Evolutionary conservation across 1,140 invertebrate genomes (phyloP).

Genomic region (Zaprionus lachaisei): DNA sequence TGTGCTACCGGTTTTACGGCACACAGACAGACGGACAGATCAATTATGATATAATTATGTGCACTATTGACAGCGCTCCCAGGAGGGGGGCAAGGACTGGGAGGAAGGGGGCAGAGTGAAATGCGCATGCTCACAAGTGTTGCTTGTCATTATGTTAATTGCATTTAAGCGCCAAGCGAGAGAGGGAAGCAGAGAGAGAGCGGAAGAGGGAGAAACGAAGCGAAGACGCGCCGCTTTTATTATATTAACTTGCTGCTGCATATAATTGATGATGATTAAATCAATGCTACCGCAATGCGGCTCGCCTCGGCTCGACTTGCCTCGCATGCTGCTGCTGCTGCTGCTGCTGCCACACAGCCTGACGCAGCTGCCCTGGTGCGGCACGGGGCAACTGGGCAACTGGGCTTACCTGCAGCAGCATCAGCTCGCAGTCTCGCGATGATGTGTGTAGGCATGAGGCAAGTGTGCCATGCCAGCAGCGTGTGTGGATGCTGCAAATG

Average conservation of each 20-base stretch:
- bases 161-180: constrained; percentile 74
- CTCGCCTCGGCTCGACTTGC: constrained; percentile 55
- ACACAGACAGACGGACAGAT: constrained; percentile 38
- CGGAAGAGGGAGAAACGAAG: constrained; percentile 14
- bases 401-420: background rate
- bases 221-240: constrained; percentile 66
- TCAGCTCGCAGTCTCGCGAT: background rate
- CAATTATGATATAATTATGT: constrained; percentile 82
- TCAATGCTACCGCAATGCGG: constrained; percentile 82
- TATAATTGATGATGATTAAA: constrained; percentile 83
- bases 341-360: too few species aligned
- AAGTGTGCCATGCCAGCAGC: constrained; percentile 41
- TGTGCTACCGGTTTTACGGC: constrained; percentile 66
- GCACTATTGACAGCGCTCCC: constrained; percentile 69
- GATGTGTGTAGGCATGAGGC: constrained; percentile 24
- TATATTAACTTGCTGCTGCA: constrained; percentile 83
- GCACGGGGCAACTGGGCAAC: background rate
- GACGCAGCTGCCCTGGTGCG: background rate
- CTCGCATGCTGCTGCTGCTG: constrained; percentile 5
- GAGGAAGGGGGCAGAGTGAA: constrained; percentile 49
- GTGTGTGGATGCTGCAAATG: constrained; percentile 49
- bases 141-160: constrained; percentile 83
- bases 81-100: background rate
- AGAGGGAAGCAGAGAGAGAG: background rate
- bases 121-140: constrained; percentile 81